Percentiles rank a stretch among this genome's conserved stretches.
Evolutionary conservation across 2,888 invertebrate genomes (phyloP).

Genomic region (Meganola albula): DNA sequence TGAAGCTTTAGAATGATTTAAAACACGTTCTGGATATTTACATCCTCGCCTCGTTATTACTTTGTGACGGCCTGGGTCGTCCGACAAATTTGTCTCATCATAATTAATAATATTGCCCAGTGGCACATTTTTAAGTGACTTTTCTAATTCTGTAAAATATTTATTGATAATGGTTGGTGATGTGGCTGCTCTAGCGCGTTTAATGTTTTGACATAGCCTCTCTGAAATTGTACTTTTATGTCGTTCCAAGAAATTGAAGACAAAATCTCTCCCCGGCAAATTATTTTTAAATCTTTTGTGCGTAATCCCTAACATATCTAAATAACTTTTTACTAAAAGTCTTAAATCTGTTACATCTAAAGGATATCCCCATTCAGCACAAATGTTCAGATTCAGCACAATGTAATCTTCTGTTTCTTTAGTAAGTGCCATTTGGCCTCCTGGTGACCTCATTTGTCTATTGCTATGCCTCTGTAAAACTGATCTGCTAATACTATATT

Average conservation of each 20-base stretch:
- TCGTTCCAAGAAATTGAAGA: conserved; percentile 1
- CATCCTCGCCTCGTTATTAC: not conserved
- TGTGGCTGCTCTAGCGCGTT: not conserved
- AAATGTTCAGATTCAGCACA: conserved; percentile 13
- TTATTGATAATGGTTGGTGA: not conserved
- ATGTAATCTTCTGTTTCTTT: conserved; percentile 10
- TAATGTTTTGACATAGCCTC: not conserved
- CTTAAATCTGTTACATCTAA: conserved; percentile 9
- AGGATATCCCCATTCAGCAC: conserved; percentile 18
- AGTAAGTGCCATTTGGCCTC: conserved; percentile 13
- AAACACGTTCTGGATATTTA: not conserved
- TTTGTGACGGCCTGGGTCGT: conserved; percentile 4
- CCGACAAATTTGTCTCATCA: not conserved
- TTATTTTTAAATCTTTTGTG: conserved; percentile 5
- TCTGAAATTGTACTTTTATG: conserved; percentile 4
- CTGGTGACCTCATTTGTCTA: conserved; percentile 11
- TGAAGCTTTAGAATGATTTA: conserved; percentile 29
- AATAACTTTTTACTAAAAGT: not conserved
- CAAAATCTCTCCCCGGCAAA: conserved; percentile 6
- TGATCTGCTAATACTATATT: conserved; percentile 10
- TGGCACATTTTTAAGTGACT: conserved; percentile 9
- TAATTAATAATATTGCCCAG: conserved; percentile 1
- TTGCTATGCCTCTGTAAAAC: conserved; percentile 14
- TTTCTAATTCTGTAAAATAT: conserved; percentile 5
- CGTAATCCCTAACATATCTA: conserved; percentile 1